Percentiles rank a stretch among this genome's conserved stretches.
Evolutionary conservation across 1,140 invertebrate genomes (phyloP).

Genomic region (Eupeodes corollae): DNA sequence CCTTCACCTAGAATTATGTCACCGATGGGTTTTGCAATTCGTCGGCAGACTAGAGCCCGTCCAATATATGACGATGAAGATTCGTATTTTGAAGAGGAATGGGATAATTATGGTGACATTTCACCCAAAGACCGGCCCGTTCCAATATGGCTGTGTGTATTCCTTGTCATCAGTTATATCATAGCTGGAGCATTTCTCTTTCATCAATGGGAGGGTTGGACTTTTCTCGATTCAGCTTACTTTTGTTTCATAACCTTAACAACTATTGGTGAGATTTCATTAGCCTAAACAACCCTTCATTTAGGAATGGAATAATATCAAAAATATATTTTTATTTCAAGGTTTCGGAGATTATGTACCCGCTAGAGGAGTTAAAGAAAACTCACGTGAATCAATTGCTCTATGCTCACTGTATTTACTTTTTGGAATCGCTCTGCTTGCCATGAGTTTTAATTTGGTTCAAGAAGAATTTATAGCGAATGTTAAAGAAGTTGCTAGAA

Average conservation of each 20-base stretch:
- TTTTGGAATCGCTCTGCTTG: constrained; percentile 90
- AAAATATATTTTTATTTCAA: constrained; percentile 13
- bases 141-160: constrained; percentile 83
- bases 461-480: constrained; percentile 83
- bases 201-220: constrained; percentile 77
- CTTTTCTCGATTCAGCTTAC: constrained; percentile 81
- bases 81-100: constrained; percentile 42
- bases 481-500: constrained; percentile 69
- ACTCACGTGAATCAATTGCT: constrained; percentile 70
- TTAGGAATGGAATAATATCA: too few relatives aligned
- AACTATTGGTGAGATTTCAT: constrained; percentile 60
- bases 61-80: constrained; percentile 36
- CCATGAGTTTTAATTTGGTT: constrained; percentile 98
- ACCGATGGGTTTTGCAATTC: constrained; percentile 52
- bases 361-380: constrained; percentile 58
- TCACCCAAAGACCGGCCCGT: constrained; percentile 47
- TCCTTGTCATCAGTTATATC: constrained; percentile 80
- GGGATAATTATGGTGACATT: constrained; percentile 33
- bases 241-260: constrained; percentile 94
- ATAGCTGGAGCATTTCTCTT: constrained; percentile 79
- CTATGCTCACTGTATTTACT: constrained; percentile 86
- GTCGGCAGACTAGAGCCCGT: constrained; percentile 38
- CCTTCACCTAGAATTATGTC: constrained; percentile 54
- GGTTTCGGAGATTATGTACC: constrained; percentile 90
- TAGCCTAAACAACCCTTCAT: too few relatives aligned